Conservation (phyloP, 2,888 invertebrate species). For the Cyclophora punctaria region DNA sequence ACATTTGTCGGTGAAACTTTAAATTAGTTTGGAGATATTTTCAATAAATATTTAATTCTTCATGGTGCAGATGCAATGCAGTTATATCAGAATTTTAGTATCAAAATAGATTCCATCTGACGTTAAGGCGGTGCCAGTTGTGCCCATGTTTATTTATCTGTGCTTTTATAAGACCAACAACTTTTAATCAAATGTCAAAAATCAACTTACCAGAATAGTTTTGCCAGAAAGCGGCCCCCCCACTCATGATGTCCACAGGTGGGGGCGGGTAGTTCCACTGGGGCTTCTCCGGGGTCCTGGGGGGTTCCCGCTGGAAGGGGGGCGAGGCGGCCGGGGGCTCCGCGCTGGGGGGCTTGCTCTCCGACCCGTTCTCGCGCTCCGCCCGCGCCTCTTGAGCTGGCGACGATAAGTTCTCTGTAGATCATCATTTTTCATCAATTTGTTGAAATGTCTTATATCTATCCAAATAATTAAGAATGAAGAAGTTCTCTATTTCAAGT, state of each 20-base stretch:
- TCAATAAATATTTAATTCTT: not conserved
- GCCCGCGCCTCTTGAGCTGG: constrained; percentile 52
- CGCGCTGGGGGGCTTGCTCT: constrained; percentile 64
- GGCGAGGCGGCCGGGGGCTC: constrained; percentile 63
- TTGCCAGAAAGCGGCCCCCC: constrained; percentile 92
- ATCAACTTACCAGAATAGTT: constrained; percentile 87
- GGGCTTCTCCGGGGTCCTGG: constrained; percentile 65
- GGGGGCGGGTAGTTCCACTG: constrained; percentile 75
- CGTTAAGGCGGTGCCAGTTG: not conserved
- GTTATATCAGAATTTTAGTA: too few relatives aligned
- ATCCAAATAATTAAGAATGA: too few relatives aligned
- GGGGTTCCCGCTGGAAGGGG: constrained; percentile 63
- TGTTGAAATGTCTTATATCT: too few relatives aligned
- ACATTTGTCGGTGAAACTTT: constrained; percentile 13
- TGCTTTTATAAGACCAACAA: not conserved
- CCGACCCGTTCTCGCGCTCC: constrained; percentile 64
- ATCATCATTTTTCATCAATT: too few relatives aligned
- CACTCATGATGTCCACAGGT: constrained; percentile 85
- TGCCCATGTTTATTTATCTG: not conserved
- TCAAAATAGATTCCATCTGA: too few relatives aligned
- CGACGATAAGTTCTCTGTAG: constrained; percentile 54
- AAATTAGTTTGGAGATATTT: not conserved
- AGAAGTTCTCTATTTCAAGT: too few relatives aligned
- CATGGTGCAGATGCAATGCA: not conserved
- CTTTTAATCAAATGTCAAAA: constrained; percentile 2